Evolutionary conservation across 2,797 vertebrate species (phyloP), one percentile per base, ranked within the genome.

Genomic region (Choloepus didactylus): DNA sequence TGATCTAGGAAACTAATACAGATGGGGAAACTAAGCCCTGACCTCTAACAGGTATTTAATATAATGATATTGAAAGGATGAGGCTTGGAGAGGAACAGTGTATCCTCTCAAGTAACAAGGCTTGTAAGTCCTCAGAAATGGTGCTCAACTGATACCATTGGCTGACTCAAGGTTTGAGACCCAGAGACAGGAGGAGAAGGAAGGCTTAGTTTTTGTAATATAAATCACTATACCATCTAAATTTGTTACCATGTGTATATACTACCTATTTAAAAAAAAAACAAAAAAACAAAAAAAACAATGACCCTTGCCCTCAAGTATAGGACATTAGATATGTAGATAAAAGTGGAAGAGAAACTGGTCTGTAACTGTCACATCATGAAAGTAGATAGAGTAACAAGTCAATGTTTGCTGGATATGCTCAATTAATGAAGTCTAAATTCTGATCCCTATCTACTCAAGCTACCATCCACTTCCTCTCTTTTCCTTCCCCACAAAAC

Each of bases 301-400:
- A 76, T 93, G 38, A 72, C 69, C 49, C 15, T 90, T 85, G 60
- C 21, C 92, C 90, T 94, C 44, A 75, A 69, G 60, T 62, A 41
- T 51, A 38, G 44, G 18, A 14, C 25, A 46, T 82, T 29, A 93
- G 29, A 44, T 69, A 7, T 31, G 18, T 8, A 51, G 83, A 88
- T 88, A 19, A 60, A 94, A 87, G 80, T 46, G 16, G 29, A 75
- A 89, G 51, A 69, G 11, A 92, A 73, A 23, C 38, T 54, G 25
- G 67, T 94, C 62, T 44, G 23, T 62, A 54, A 85, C 6, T 70
- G n/a, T 62, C 59, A 79, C 18, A 16, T 84, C 51, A 41, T 51
- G 38, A 54, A 76, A 70, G 77, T 21, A 23, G 25, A 35, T 66
- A 87, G 25, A 60, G 9, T 41, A 62, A 54, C 21, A 54, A 62